These are phyloP conservation scores for Schlechtendalia chinensis DNA, from an alignment of 1,140 invertebrate species.

Conservation along the genomic window DNA sequence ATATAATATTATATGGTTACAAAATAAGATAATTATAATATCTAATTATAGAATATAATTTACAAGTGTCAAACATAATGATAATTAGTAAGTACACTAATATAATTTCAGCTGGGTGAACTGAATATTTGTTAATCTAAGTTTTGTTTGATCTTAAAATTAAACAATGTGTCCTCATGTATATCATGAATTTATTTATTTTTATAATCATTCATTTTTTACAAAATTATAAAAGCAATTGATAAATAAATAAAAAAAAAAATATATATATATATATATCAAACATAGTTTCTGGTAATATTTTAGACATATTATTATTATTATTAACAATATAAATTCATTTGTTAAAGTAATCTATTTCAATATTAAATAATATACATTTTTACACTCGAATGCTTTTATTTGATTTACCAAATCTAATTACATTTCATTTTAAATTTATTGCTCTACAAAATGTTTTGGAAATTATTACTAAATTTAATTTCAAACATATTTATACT, in stretches of 20 bases:
- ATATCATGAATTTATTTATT: neutral
- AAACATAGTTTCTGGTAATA: neutral
- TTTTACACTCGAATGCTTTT: neutral
- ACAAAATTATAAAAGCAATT: neutral
- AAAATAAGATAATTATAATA: conserved; percentile 13
- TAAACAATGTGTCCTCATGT: neutral
- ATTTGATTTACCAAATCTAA: neutral
- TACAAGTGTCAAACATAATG: neutral
- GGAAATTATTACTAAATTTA: neutral
- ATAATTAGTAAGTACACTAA: neutral
- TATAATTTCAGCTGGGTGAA: neutral
- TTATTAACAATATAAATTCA: neutral
- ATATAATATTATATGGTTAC: conserved; percentile 5
- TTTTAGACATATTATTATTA: neutral
- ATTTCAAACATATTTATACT: conserved; percentile 3
- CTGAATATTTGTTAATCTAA: neutral
- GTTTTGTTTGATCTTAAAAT: neutral
- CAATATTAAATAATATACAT: neutral
- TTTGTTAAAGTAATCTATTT: neutral
- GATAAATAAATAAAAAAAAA: too few species aligned
- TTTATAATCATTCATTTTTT: conserved; percentile 8
- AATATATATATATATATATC: too few species aligned
- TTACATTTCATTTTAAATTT: neutral
- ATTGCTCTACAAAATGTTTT: neutral
- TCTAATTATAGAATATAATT: neutral